phyloP scores from a whole-genome alignment of 2,797 vertebrate species.

The Pagetopsis macropterus region DNA sequence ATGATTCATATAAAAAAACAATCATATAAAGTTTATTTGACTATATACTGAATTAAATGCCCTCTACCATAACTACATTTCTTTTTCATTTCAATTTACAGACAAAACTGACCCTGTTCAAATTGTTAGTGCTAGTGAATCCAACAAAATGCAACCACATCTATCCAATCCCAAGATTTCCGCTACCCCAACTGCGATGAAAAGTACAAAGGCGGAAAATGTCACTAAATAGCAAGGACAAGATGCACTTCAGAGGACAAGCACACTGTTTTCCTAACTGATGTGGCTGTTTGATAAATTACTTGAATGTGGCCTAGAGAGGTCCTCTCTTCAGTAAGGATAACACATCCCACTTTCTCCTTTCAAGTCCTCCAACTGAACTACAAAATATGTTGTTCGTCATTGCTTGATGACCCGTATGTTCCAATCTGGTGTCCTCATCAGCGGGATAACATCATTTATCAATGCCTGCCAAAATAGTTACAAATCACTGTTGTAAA shows the following conservation, averaged over 20 bases:
- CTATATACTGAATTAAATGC: too few species aligned
- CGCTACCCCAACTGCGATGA: too few species aligned
- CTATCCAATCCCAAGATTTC: too few species aligned
- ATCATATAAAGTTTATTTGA: too few species aligned
- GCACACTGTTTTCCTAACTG: slow-evolving; percentile 1
- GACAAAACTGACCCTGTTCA: too few species aligned
- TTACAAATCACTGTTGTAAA: not conserved
- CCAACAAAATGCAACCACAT: too few species aligned
- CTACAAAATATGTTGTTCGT: not conserved
- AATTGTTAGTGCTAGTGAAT: too few species aligned
- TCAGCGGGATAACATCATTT: not conserved
- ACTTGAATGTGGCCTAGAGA: not conserved
- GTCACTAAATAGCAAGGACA: not conserved
- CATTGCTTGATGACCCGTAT: not conserved
- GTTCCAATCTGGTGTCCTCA: not conserved
- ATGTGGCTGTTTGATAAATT: slow-evolving; percentile 22
- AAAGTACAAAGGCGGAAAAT: too few species aligned
- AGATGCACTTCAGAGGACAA: slow-evolving; percentile 19
- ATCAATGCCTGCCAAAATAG: not conserved
- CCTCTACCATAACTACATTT: too few species aligned
- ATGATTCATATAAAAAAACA: too few species aligned
- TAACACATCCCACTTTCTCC: not conserved
- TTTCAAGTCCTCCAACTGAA: not conserved
- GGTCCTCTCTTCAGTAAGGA: not conserved
- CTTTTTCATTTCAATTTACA: too few species aligned